Evolutionary conservation across 2,888 invertebrate genomes (phyloP), one percentile per base, ranked within the genome.

Genomic region (Biston betularia): DNA sequence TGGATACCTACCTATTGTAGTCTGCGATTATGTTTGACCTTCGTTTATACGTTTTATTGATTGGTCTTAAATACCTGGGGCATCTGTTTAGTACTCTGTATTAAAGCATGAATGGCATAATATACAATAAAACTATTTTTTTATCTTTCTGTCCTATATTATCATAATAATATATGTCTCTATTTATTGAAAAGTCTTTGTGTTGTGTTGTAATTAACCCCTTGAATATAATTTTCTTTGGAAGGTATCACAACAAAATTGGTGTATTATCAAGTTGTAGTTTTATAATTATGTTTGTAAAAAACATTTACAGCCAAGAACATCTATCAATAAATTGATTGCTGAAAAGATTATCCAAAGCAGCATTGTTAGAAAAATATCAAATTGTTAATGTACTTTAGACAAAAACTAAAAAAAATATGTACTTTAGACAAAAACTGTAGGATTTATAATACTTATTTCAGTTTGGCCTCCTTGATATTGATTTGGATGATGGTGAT

Each of bases 401-500:
- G n/a, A n/a, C n/a, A n/a, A n/a, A n/a, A n/a, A n/a, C n/a, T 24
- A 24, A 24, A 24, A 24, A 2, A 24, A 2, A 24, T 24, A 24
- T 3, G 1, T 24, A 24, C 24, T 24, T 24, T 24, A 24, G 24
- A 24, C 24, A 24, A 2, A 44, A 12, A 12, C n/a, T 12, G 1
- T 8, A 10, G 9, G 2, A 33, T 24, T n/a, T 45, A 15, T 52
- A 56, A n/a, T 65, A 52, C 55, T 54, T 53, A 56, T 81, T 80
- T 35, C 79, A 97, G 97, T 96, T 95, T 93, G 97, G 97, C 5
- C 92, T 97, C 61, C 95, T 97, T 78, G 96, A 97, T 83, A 94
- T 97, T 34, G 94, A 95, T 77, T 89, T 89, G 52, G 87, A 91
- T 49, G 88, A 88, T 73, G 95, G 95, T 76, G 95, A 95, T 68